Conservation (phyloP, 2,888 invertebrate genomes). For the Chirona hameri region DNA sequence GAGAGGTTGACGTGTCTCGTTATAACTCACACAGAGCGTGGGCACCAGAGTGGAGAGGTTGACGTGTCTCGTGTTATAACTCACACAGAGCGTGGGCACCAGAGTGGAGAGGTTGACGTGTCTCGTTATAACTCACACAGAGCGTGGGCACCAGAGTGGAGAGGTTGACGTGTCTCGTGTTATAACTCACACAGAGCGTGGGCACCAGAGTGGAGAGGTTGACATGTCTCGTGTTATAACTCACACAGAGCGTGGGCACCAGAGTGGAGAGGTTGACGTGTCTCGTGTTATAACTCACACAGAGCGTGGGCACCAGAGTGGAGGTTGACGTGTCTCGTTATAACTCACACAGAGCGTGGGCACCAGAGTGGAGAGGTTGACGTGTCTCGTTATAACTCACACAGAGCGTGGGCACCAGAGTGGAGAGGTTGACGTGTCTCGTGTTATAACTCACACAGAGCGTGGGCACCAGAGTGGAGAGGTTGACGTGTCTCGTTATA, state of each 20-base stretch:
- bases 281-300: too few species aligned
- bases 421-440: conserved; percentile 85
- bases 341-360: too few species aligned
- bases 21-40: too few species aligned
- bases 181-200: too few species aligned
- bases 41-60: conserved; percentile 89
- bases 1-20: conserved; percentile 89
- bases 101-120: conserved; percentile 89
- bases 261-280: conserved; percentile 89
- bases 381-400: too few species aligned
- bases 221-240: conserved; percentile 86
- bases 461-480: conserved; percentile 85
- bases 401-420: conserved; percentile 87
- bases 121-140: too few species aligned
- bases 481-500: conserved; percentile 87
- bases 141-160: conserved; percentile 86
- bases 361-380: conserved; percentile 86
- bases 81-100: conserved; percentile 88
- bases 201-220: conserved; percentile 89
- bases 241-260: conserved; percentile 88
- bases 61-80: conserved; percentile 86
- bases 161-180: conserved; percentile 87
- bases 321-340: conserved; percentile 87
- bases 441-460: too few species aligned
- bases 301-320: conserved; percentile 84